Evolutionary conservation across 2,797 vertebrate species (phyloP).

Genomic region (Channa striata): DNA sequence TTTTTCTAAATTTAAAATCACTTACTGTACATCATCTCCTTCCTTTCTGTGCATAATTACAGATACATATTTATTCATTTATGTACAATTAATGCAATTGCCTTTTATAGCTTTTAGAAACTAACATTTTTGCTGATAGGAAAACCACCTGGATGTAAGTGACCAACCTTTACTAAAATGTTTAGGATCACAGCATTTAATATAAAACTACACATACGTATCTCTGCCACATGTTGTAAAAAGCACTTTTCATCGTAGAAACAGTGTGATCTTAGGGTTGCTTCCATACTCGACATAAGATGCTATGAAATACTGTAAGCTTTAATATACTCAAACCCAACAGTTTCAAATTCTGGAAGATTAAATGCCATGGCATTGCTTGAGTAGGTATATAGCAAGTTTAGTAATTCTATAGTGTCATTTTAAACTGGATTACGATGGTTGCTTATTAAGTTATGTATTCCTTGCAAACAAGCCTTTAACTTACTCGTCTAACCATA

Average conservation of each 20-base stretch:
- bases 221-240: constrained; percentile 46
- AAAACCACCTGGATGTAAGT: constrained; percentile 16
- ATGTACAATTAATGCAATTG: constrained; percentile 67
- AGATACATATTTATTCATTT: constrained; percentile 45
- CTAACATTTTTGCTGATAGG: constrained; percentile 23
- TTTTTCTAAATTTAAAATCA: constrained; percentile 30
- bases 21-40: constrained; percentile 14
- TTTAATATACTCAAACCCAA: constrained; percentile 4
- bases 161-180: constrained; percentile 34
- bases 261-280: constrained; percentile 28
- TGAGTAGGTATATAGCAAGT: constrained; percentile 20
- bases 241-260: constrained; percentile 61
- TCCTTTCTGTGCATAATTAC: constrained; percentile 69
- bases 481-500: constrained; percentile 44
- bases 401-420: too few relatives aligned
- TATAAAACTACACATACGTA: constrained; percentile 19
- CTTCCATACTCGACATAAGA: constrained; percentile 12
- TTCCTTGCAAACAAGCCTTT: constrained; percentile 48
- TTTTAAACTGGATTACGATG: constrained; percentile 7
- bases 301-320: neutral
- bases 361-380: neutral
- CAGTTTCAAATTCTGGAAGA: neutral
- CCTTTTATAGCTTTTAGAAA: constrained; percentile 47
- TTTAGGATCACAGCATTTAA: constrained; percentile 26
- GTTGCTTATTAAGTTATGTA: constrained; percentile 23